These are phyloP conservation scores for Rhodeus uyekii DNA, from an alignment of 2,797 vertebrate species.

Conservation along the genomic window DNA sequence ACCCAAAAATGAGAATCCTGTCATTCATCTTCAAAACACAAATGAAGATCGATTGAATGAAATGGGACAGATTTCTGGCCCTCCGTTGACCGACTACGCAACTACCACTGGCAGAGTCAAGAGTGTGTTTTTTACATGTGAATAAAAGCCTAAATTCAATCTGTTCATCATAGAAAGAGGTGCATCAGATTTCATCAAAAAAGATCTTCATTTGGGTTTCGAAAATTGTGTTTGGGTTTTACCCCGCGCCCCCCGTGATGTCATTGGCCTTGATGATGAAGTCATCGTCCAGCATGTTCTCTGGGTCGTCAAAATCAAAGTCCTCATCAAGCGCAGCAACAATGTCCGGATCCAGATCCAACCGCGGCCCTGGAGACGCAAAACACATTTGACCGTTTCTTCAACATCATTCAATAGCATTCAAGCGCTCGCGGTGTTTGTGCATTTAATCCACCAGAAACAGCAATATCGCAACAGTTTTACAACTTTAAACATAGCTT, in stretches of 20 bases:
- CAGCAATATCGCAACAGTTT: too few species aligned
- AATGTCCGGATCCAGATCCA: slow-evolving; percentile 97
- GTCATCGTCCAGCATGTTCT: slow-evolving; percentile 93
- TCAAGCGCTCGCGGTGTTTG: too few species aligned
- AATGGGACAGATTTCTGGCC: not conserved
- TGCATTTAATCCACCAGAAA: too few species aligned
- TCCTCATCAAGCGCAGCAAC: slow-evolving; percentile 95
- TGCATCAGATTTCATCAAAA: not conserved
- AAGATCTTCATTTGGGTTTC: not conserved
- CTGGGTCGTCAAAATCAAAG: slow-evolving; percentile 90
- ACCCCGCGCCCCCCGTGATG: slow-evolving; percentile 59
- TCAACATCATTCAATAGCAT: not conserved
- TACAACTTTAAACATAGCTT: too few species aligned
- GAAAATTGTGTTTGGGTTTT: slow-evolving; percentile 57
- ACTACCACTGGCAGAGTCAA: too few species aligned
- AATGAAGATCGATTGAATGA: not conserved
- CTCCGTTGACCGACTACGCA: not conserved
- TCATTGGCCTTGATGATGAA: slow-evolving; percentile 88
- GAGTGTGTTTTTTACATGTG: not conserved
- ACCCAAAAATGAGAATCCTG: not conserved
- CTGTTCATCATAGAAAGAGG: not conserved
- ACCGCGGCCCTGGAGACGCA: slow-evolving; percentile 81
- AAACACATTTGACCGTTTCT: too few species aligned
- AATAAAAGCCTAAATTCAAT: not conserved
- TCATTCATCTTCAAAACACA: not conserved